A percentile compares a stretch with the other conserved stretches of the same genome.
These are phyloP conservation scores for Ciconia stormi DNA, from an alignment of 2,113 vertebrate species.

Conservation along the genomic window DNA sequence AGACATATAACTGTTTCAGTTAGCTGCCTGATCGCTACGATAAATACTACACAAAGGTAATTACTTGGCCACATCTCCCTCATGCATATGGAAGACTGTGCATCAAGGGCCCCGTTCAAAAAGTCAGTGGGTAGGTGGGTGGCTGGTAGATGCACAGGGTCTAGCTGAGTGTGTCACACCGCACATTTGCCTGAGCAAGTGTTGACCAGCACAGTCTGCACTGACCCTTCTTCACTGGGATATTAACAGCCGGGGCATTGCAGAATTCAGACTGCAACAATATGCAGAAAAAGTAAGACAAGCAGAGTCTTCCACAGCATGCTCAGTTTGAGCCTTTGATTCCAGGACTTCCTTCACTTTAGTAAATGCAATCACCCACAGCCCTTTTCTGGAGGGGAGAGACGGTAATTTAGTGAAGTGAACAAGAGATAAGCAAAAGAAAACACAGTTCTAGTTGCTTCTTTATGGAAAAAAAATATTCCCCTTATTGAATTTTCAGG, in stretches of 20 bases:
- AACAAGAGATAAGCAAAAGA: background rate
- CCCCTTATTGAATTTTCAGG: background rate
- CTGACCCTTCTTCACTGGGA: background rate
- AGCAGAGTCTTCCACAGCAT: background rate
- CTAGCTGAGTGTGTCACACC: background rate
- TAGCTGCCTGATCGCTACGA: background rate
- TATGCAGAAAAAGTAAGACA: background rate
- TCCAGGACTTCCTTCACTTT: background rate
- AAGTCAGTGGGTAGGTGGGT: background rate
- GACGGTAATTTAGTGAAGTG: background rate
- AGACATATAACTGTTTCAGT: background rate
- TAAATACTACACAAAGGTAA: background rate
- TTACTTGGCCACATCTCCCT: background rate
- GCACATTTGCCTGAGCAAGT: background rate
- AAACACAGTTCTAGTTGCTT: background rate
- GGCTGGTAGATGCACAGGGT: background rate
- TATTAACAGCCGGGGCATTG: background rate
- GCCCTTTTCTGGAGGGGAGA: background rate
- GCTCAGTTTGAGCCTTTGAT: background rate
- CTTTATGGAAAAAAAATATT: background rate
- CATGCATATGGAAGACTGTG: background rate
- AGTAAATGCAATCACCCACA: background rate
- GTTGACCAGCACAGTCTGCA: background rate
- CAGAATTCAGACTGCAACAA: background rate
- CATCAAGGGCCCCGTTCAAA: background rate